Percentiles rank a stretch among this genome's conserved stretches.
These are phyloP conservation scores for Philonicus albiceps DNA, from an alignment of 2,888 invertebrate species.

Conservation along the genomic window DNA sequence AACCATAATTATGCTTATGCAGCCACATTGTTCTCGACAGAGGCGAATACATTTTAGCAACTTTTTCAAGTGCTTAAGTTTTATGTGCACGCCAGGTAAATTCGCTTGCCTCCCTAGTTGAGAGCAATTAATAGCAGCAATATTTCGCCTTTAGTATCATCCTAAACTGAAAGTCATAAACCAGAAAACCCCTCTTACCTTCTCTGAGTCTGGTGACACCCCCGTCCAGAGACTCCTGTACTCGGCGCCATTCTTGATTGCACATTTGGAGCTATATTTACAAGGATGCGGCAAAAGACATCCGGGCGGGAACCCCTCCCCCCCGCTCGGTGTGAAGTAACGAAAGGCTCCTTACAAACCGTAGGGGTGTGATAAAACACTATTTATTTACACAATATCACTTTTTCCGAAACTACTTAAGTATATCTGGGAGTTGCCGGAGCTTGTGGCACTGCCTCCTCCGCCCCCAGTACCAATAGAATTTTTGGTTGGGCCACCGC, in stretches of 20 bases:
- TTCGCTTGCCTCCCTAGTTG: background rate
- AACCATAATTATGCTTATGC: background rate
- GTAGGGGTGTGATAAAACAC: slow-evolving; percentile 12
- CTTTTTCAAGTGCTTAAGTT: background rate
- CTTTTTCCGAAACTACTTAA: slow-evolving; percentile 63
- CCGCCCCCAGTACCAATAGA: slow-evolving; percentile 51
- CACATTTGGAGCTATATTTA: slow-evolving; percentile 20
- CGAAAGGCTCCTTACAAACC: slow-evolving; percentile 25
- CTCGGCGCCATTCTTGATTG: background rate
- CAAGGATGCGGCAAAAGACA: background rate
- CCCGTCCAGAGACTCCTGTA: background rate
- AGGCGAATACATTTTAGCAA: background rate
- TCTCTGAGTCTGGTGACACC: background rate
- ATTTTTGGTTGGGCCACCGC: slow-evolving; percentile 53
- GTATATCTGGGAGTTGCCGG: slow-evolving; percentile 58
- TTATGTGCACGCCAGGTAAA: background rate
- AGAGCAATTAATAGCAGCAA: background rate
- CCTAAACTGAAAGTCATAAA: slow-evolving; percentile 13
- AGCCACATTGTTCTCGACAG: background rate
- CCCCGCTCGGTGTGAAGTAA: background rate
- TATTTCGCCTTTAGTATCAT: background rate
- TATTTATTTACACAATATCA: slow-evolving; percentile 60
- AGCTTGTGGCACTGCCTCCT: slow-evolving; percentile 39
- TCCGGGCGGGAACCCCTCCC: background rate
- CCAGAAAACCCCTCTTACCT: background rate